phyloP scores from a whole-genome alignment of 2,113 vertebrate species.

The Pachycephala philippinensis region DNA sequence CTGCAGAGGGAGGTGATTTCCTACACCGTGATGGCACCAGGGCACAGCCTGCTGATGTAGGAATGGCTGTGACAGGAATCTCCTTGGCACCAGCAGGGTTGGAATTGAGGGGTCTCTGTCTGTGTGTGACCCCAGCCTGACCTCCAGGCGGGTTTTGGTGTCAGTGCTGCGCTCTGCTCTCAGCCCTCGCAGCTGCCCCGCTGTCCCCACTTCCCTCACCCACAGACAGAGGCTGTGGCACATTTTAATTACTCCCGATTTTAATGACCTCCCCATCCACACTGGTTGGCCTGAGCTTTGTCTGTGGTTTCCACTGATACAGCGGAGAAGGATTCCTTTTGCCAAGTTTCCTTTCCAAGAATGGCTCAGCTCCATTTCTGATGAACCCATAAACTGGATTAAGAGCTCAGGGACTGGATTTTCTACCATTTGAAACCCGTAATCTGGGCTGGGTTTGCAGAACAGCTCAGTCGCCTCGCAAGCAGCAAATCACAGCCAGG shows the following conservation, averaged over 20 bases:
- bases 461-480: background rate
- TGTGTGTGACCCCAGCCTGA: background rate
- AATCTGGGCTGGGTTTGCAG: background rate
- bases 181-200: background rate
- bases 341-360: slow-evolving; percentile 7
- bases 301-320: background rate
- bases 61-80: background rate
- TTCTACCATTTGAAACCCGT: background rate
- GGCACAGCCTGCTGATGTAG: background rate
- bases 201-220: rapidly evolving
- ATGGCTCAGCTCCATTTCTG: background rate
- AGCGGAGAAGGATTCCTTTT: background rate
- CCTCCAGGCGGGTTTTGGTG: background rate
- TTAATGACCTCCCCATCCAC: too few relatives aligned
- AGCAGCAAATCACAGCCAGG: background rate
- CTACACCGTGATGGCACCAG: rapidly evolving
- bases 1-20: background rate
- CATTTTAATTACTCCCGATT: background rate
- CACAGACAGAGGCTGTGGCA: background rate
- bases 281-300: background rate
- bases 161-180: background rate
- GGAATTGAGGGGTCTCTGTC: background rate
- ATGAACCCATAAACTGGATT: background rate
- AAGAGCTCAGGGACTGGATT: background rate
- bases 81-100: background rate